Percentiles rank a stretch among this genome's conserved stretches.
phyloP scores from a whole-genome alignment of 92 coral and sea anemone species.

The Hydrozoanthus gracilis region DNA sequence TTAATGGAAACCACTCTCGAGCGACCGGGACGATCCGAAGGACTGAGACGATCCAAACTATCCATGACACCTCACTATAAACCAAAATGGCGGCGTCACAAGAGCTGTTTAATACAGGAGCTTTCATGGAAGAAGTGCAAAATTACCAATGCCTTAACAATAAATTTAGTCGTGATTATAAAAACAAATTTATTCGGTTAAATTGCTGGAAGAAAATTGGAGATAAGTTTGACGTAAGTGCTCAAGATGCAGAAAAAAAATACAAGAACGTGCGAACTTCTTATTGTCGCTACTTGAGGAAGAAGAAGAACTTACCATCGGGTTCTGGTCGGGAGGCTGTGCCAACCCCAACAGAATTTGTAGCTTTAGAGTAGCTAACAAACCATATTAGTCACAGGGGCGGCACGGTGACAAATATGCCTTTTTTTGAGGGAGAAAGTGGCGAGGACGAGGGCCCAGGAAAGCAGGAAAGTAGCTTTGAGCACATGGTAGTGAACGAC shows the following conservation, averaged over 20 bases:
- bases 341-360: constrained; percentile 13
- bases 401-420: constrained; percentile 15
- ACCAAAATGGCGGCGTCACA: not conserved
- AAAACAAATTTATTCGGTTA: not conserved
- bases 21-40: not conserved
- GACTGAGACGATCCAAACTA: not conserved
- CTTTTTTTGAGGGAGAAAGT: not conserved
- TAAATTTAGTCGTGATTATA: not conserved
- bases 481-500: constrained; percentile 5
- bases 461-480: not conserved
- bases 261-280: constrained; percentile 4
- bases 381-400: constrained; percentile 27
- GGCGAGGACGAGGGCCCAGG: not conserved
- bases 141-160: not conserved
- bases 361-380: not conserved
- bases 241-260: not conserved
- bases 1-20: not conserved
- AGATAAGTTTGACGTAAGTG: not conserved
- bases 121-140: not conserved
- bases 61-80: not conserved
- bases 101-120: not conserved
- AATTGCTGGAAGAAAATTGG: not conserved
- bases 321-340: not conserved
- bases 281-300: constrained; percentile 11
- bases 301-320: constrained; percentile 5